These are phyloP conservation scores for Caretta caretta DNA, from an alignment of 2,113 vertebrate genomes.

Conservation along the genomic window DNA sequence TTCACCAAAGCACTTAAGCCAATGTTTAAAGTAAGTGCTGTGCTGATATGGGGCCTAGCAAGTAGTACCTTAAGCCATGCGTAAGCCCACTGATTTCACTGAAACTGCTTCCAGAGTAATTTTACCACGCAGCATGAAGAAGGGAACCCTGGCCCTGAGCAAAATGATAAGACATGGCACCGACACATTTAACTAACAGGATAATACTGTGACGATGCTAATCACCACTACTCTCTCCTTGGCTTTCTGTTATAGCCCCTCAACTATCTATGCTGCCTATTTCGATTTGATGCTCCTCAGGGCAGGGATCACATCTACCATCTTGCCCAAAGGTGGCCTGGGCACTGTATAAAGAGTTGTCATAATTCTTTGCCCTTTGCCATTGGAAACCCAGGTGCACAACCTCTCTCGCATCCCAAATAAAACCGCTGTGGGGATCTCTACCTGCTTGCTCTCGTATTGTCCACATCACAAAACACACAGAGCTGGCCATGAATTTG, in stretches of 20 bases:
- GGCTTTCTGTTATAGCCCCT: not conserved
- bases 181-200: not conserved
- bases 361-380: not conserved
- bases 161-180: not conserved
- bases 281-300: not conserved
- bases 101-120: not conserved
- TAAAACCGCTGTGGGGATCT: not conserved
- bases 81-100: not conserved
- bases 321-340: not conserved
- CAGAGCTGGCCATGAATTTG: not conserved
- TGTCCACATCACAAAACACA: not conserved
- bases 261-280: not conserved
- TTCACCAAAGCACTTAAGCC: not conserved
- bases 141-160: not conserved
- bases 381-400: not conserved
- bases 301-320: not conserved
- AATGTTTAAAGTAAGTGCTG: too few species aligned
- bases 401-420: not conserved
- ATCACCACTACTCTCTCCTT: not conserved
- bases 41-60: not conserved
- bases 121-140: not conserved
- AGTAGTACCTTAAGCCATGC: not conserved
- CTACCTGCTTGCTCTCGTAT: not conserved
- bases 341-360: not conserved
- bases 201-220: not conserved